Base-by-base conservation (phyloP, 1,140 invertebrate species). In the Drosophila sulfurigaster region DNA sequence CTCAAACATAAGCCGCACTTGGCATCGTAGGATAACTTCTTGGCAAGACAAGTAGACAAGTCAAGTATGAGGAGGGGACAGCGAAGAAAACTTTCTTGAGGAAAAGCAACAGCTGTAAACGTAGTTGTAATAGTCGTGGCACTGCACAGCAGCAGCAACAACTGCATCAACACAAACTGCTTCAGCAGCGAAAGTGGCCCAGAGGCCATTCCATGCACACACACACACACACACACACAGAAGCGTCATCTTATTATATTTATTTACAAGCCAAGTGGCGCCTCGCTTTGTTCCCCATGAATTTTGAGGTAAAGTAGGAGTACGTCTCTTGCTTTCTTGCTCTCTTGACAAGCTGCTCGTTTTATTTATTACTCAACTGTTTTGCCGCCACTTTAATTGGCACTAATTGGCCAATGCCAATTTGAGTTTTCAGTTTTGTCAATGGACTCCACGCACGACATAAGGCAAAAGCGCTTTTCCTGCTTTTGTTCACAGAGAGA, bases 381-480 rank as follows among this genome's bases (percentile, higher is more conserved):
- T 67, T 64, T 45, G 57, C 38, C 13, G 35, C 0, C 20, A 75
- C 67, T 41, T 67, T 87, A 82, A 86, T 82, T 86, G 51, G 30
- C 75, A 68, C 82, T 87, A 87, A 87, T 87, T 87, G 85, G 82
- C 77, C 83, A 78, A 80, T 77, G 65, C 51, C 73, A 85, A 71
- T 66, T 76, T 83, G 68, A 57, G 51, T 49, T 54, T 51, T 13
- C n/a, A 13, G 41, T 43, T n/a, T 13, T 70, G 49, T 62, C 57
- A 56, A 54, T 43, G 35, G 35, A 32, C 32, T 2, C 32, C 5
- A 32, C 32, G 1, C 32, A n/a, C 7, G n/a, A 28, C 11, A 52
- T 30, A 6, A 25, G 11, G 3, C 4, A 52, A 52, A 51, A 25
- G 13, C 13, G n/a, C 6, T 54, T 35, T 54, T 43, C 3, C 41